Base-by-base conservation (phyloP, 2,113 vertebrate genomes). In the Carassius auratus region DNA sequence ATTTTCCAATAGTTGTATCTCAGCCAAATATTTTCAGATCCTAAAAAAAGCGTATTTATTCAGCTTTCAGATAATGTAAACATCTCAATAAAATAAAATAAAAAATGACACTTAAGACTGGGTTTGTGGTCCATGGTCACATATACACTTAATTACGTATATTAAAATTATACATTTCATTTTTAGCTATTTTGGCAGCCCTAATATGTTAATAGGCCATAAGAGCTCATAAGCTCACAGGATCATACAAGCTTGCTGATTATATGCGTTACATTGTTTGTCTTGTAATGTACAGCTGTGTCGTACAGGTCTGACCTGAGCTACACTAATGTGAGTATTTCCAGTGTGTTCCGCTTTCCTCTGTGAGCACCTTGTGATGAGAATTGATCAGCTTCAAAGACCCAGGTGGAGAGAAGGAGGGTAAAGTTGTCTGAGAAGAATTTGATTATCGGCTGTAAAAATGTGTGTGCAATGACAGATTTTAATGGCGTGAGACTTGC, bases 381-480 rank as follows among this genome's bases (percentile, higher is more conserved):
- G 84, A 90, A 92, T 89, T 88, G 83, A 92, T 92, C 90, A 50
- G 69, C 73, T 48, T 82, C 82, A 68, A 26, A 38, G 61, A 13
- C 59, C 8, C 45, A 52, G 62, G 76, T 50, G 8, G 75, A 30
- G 62, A 62, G 30, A 2, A 0, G 12, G 8, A 5, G 0, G 19
- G 15, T 10, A 73, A 42, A 8, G 36, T 52, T 55, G 23, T 36
- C 57, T 55, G 50, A 50, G 87, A 42, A 76, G 64, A 73, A 81
- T 88, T 77, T 83, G 71, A 88, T 88, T 71, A 76, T 68, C 42
- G 66, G 48, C 75, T 26, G 48, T 62, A 69, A 75, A 75, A 69
- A 71, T 68, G 3, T 36, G 59, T 30, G 26, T 45, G 21, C 26
- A 82, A 48, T 78, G 69, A 84, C 36, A 73, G 76, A 75, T 84